Evolutionary conservation across 2,797 vertebrate species (phyloP).

Genomic region (Anguilla megastoma): DNA sequence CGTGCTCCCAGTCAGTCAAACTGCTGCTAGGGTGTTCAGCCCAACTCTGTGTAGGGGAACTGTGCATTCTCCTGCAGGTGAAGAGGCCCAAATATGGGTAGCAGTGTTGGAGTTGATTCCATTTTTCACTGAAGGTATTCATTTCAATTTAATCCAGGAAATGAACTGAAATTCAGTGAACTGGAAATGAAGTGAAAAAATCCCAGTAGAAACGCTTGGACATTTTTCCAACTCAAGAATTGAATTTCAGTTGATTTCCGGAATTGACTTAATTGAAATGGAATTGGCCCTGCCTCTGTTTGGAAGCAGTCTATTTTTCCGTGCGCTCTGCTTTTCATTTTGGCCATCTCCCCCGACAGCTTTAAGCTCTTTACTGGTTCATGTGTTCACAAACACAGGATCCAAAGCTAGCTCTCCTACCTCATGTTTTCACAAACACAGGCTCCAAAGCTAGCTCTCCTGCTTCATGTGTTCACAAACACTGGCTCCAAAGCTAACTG

Average conservation of each 20-base stretch:
- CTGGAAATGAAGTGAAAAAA: not conserved
- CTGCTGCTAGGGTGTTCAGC: not conserved
- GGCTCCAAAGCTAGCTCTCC: no score
- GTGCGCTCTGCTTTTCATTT: not conserved
- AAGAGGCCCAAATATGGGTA: not conserved
- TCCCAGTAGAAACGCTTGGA: not conserved
- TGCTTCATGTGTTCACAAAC: no score
- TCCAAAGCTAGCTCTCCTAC: no score
- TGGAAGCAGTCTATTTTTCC: not conserved
- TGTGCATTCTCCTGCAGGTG: not conserved
- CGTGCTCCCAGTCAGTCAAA: not conserved
- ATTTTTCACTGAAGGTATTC: not conserved
- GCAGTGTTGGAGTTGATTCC: not conserved
- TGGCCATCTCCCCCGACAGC: no score
- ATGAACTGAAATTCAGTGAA: not conserved
- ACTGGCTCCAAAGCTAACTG: no score
- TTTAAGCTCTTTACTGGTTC: not conserved
- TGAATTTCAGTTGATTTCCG: not conserved
- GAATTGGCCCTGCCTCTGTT: not conserved
- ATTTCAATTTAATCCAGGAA: not conserved
- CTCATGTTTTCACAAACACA: no score
- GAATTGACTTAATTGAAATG: not conserved
- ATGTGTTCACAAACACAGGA: no score
- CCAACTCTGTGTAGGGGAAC: not conserved
- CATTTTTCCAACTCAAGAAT: not conserved